Base-by-base conservation (phyloP, 2,797 vertebrate genomes). In the Columba guinea region DNA sequence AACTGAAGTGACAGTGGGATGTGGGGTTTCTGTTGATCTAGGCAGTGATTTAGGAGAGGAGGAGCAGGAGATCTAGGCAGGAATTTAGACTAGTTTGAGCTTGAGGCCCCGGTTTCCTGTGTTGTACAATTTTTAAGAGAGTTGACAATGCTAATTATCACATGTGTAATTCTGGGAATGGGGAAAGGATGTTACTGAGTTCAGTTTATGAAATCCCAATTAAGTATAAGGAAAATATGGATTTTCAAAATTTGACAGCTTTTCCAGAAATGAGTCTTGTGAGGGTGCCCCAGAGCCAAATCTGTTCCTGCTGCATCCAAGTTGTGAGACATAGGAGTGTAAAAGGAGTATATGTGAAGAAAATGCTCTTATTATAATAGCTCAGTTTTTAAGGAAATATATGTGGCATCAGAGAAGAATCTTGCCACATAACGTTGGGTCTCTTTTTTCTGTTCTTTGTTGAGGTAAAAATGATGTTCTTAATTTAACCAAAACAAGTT, bases 401-500 rank as follows among this genome's bases (percentile, higher is more conserved):
- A 8, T 46, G 26, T 84, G 70, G 7, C 16, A 63, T 88, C 34
- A 59, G 86, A 52, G 55, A 65, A 63, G 2, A 71, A 76, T 81
- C 70, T 51, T 76, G 32, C 24, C 34, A 20, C 5, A 24, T 69
- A 84, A 70, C 88, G 87, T 71, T 84, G 91, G 51, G 13, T 94
- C 32, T 83, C 53, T 89, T 91, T 84, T 23, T 53, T 85, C n/a
- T 92, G 20, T 83, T 92, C 63, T 56, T 92, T 79, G 49, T 67
- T 85, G 80, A 85, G 68, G 28, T 87, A 63, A 85, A 92, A 89
- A n/a, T 77, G 56, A 32, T 7, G 19, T 81, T 89, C 39, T 19
- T 89, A 37, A 81, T 88, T 81, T 88, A 91, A 90, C 73, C 53
- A 41, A 63, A 32, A 17, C 34, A 58, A 85, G 78, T 89, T 93